Evolutionary conservation across 2,797 vertebrate genomes (phyloP).

Genomic region (Rousettus madagascariensis): DNA sequence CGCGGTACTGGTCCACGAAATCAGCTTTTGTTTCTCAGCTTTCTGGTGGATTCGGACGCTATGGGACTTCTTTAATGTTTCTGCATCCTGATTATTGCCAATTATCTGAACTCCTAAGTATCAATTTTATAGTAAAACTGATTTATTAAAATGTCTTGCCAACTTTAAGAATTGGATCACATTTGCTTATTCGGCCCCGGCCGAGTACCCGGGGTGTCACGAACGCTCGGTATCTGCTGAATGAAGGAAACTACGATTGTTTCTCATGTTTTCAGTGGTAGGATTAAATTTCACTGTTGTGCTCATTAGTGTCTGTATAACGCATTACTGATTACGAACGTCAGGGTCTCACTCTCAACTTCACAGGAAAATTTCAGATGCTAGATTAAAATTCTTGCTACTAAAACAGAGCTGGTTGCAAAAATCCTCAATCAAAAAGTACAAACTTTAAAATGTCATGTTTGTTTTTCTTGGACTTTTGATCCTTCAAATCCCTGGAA

Average conservation of each 20-base stretch:
- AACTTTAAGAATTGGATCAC: background rate
- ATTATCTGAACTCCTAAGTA: background rate
- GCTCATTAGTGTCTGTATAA: background rate
- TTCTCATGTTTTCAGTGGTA: background rate
- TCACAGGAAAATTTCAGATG: background rate
- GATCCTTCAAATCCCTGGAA: background rate
- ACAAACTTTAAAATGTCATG: background rate
- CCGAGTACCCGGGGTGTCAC: background rate
- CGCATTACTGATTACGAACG: background rate
- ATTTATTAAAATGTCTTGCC: background rate
- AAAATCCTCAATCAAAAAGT: background rate
- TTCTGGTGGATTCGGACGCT: background rate
- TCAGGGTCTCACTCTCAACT: background rate
- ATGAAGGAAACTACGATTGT: background rate
- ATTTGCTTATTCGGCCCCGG: background rate
- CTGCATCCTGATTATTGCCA: background rate
- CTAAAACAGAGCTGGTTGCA: background rate
- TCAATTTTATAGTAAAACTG: background rate
- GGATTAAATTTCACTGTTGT: background rate
- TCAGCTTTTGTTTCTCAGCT: background rate
- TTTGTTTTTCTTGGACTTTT: background rate
- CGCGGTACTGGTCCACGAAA: background rate
- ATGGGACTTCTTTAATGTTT: background rate
- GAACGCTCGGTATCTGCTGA: background rate
- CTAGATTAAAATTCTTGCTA: background rate